Conservation (phyloP, 2,113 vertebrate species). For the Aegotheles bennettii region DNA sequence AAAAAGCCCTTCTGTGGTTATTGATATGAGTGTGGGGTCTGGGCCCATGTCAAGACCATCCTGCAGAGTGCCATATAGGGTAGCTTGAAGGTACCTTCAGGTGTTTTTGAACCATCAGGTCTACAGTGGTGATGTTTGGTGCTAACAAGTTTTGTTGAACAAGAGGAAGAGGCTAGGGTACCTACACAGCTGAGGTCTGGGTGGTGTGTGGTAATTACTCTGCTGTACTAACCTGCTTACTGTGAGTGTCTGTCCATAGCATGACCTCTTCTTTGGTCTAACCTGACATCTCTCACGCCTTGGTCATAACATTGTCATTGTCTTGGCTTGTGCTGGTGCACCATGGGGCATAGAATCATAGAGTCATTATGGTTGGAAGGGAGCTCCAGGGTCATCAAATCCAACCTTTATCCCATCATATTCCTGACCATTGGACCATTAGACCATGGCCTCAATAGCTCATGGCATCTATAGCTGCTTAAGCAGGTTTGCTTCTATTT, state of each 20-base stretch:
- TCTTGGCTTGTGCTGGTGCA: neutral
- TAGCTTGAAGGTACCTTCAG: neutral
- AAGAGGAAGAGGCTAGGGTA: neutral
- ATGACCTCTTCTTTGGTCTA: rapidly evolving
- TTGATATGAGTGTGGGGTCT: neutral
- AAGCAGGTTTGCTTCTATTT: neutral
- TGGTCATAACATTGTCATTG: rapidly evolving
- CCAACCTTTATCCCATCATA: too few species aligned
- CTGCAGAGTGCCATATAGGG: rapidly evolving
- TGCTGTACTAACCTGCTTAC: rapidly evolving
- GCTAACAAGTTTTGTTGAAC: neutral
- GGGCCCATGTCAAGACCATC: rapidly evolving
- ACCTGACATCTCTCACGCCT: neutral
- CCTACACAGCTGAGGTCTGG: neutral
- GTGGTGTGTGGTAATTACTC: rapidly evolving
- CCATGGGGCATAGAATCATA: too few species aligned
- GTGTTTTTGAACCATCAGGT: neutral
- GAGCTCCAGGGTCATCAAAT: too few species aligned
- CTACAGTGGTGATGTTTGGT: neutral
- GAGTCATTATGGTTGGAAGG: too few species aligned
- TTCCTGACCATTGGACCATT: too few species aligned
- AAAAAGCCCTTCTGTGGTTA: neutral
- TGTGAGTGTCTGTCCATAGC: rapidly evolving
- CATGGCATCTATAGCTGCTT: too few species aligned
- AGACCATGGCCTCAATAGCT: too few species aligned